Conservation (phyloP, 2,113 vertebrate species). For the Tachysurus fulvidraco region DNA sequence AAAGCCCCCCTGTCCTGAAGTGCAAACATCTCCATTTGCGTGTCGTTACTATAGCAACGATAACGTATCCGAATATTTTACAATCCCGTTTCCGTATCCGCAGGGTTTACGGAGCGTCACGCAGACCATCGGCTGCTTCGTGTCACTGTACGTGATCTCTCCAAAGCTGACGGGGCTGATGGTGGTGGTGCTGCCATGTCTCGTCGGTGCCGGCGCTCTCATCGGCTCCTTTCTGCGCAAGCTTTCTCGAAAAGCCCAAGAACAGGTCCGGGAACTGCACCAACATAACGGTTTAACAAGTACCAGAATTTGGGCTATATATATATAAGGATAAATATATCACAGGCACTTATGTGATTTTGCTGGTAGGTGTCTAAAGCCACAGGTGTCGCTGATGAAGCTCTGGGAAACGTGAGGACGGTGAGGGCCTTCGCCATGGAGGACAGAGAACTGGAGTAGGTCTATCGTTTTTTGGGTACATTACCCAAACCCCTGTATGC, state of each 20-base stretch:
- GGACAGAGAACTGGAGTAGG: conserved; percentile 76
- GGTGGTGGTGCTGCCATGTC: conserved; percentile 77
- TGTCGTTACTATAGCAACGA: background rate
- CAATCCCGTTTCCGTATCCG: conserved; percentile 20
- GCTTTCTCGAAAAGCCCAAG: conserved; percentile 86
- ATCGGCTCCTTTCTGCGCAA: conserved; percentile 84
- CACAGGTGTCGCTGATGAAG: conserved; percentile 88
- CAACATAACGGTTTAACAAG: background rate
- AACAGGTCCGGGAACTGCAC: conserved; percentile 76
- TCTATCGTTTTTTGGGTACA: background rate
- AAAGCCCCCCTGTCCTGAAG: background rate
- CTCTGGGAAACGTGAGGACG: conserved; percentile 86
- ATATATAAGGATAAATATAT: too few relatives aligned
- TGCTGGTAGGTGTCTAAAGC: conserved; percentile 82
- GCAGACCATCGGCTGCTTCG: conserved; percentile 85
- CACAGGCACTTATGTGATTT: background rate
- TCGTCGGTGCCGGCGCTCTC: conserved; percentile 82
- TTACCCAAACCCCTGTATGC: background rate
- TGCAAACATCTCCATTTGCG: background rate
- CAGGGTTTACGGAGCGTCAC: conserved; percentile 88
- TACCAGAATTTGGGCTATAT: background rate
- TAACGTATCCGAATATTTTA: background rate
- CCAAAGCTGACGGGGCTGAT: conserved; percentile 86
- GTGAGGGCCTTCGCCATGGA: conserved; percentile 97
- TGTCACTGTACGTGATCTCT: conserved; percentile 89